Evolutionary conservation across 2,113 vertebrate species (phyloP).

Genomic region (Sclerurus mexicanus): DNA sequence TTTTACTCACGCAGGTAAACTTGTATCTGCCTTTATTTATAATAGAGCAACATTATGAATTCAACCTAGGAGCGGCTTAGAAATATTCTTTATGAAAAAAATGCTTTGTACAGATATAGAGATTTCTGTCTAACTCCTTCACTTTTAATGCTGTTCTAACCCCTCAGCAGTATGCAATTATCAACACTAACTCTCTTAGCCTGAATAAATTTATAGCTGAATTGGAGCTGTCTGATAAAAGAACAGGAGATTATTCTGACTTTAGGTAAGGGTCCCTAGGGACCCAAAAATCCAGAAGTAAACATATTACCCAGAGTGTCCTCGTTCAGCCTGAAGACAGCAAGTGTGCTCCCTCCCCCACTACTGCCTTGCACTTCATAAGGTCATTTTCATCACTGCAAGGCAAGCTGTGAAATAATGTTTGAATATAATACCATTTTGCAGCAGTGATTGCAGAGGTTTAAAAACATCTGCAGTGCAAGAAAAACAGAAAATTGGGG

Average conservation of each 20-base stretch:
- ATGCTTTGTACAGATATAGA: neutral
- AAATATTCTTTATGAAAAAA: neutral
- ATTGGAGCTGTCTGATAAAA: neutral
- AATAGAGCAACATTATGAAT: neutral
- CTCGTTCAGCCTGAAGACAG: neutral
- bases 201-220: neutral
- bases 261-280: neutral
- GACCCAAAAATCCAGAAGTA: neutral
- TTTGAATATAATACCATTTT: neutral
- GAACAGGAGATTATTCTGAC: neutral
- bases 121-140: neutral
- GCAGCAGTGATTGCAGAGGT: neutral
- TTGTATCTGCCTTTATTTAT: neutral
- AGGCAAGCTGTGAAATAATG: neutral
- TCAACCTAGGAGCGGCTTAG: neutral
- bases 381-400: slow-evolving; percentile 9
- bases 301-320: neutral
- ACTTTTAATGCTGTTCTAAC: neutral
- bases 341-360: neutral
- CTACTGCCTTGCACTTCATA: neutral
- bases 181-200: neutral
- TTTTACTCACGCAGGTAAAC: neutral
- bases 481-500: neutral
- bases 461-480: neutral
- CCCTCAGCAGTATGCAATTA: neutral